Evolutionary conservation across 2,888 invertebrate species (phyloP), one percentile per base, ranked within the genome.

Genomic region (Apamea anceps): DNA sequence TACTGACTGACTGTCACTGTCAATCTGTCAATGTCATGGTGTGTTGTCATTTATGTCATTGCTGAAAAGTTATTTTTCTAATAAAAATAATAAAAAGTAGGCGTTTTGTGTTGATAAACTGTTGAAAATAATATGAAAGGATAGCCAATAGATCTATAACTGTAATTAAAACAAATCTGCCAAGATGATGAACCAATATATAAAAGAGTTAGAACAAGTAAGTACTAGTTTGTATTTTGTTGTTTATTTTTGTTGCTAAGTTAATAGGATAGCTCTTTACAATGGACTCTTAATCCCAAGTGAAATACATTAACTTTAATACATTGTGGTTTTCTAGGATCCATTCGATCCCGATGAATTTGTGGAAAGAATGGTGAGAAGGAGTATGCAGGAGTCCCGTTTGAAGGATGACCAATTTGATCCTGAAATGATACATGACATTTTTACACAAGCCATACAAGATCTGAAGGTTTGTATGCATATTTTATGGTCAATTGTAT

Each of bases 261-360:
- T 0, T 28, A 12, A 0, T 74, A 62, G 0, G 1, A 21, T n/a
- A n/a, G n/a, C n/a, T 70, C 6, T 28, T 25, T 54, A 37, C n/a
- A 18, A 15, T 54, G 10, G 7, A 66, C n/a, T n/a, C 37, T 21
- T n/a, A 45, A 28, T 62, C 28, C 10, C 7, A n/a, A 66, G 0
- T 65, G 2, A 48, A 66, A 66, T 28, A 21, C 13, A 57, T 32
- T 45, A 12, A 32, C 0, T 28, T 81, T 15, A 21, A 21, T n/a
- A 18, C 18, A 28, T 45, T 60, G 60, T 77, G 45, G 42, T 76
- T 94, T 95, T 78, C 91, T 72, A 99, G 99, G 99, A 99, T 93
- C 99, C 99, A 0, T 99, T 99, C 94, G 99, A 99, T 96, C 98
- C 99, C 21, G 99, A 99, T 92, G 99, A 99, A 94, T 99, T 99